Percentiles rank a stretch among this genome's conserved stretches.
Conservation (phyloP, 2,797 vertebrate species). For the Phoebastria nigripes region DNA sequence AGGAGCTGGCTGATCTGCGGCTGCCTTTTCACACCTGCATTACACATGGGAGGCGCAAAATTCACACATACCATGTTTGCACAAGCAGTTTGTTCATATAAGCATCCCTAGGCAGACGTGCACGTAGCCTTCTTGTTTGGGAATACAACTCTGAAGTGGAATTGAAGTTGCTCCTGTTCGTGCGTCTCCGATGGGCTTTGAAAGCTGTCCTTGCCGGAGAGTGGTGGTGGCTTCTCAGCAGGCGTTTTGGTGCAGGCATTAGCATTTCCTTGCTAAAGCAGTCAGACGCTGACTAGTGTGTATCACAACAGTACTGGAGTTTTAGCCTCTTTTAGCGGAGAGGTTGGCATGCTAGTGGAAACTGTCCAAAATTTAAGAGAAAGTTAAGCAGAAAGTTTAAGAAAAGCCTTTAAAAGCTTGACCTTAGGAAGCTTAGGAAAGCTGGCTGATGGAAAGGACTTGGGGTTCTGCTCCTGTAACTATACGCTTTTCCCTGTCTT, state of each 20-base stretch:
- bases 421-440: background rate
- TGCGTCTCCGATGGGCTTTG: accelerated
- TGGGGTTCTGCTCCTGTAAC: background rate
- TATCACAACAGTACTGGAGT: background rate
- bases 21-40: background rate
- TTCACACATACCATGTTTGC: accelerated
- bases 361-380: background rate
- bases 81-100: background rate
- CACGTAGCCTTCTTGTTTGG: accelerated
- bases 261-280: background rate
- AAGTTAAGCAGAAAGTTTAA: background rate
- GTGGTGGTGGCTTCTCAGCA: background rate
- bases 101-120: background rate
- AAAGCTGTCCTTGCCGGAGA: background rate
- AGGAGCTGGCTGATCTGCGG: background rate
- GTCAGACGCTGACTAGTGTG: background rate
- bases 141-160: accelerated
- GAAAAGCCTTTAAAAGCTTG: background rate
- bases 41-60: background rate
- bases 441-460: background rate
- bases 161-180: accelerated
- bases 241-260: accelerated
- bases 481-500: accelerated
- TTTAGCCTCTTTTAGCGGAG: background rate
- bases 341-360: background rate